A percentile compares a stretch with the other conserved stretches of the same genome.
Evolutionary conservation across 2,888 invertebrate genomes (phyloP).

Genomic region (Perithous albicinctus): DNA sequence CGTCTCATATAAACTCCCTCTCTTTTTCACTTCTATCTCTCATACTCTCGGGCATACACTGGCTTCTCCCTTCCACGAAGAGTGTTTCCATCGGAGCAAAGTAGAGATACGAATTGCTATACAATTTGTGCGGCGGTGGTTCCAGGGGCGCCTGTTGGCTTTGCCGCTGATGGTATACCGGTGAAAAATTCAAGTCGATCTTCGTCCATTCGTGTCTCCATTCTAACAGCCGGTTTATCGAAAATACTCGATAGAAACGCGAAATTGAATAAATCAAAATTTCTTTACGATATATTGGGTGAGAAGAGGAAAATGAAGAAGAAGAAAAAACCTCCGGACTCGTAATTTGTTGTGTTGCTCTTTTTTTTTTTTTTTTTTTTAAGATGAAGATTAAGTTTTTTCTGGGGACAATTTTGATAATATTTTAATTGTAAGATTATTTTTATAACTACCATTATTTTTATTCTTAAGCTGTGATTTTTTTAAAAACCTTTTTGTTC

Average conservation of each 20-base stretch:
- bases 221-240: conserved; percentile 28
- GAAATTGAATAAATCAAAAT: conserved; percentile 1
- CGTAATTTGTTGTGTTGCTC: no score
- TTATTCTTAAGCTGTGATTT: no score
- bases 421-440: neutral
- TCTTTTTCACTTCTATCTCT: conserved; percentile 39
- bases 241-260: conserved; percentile 23
- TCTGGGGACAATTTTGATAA: neutral
- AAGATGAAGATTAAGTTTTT: no score
- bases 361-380: no score
- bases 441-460: neutral
- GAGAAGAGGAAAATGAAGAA: no score
- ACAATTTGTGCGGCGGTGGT: conserved; percentile 53
- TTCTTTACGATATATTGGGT: neutral
- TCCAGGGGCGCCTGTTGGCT: conserved; percentile 35
- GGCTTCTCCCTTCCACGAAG: conserved; percentile 24
- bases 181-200: conserved; percentile 53
- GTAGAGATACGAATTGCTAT: conserved; percentile 61
- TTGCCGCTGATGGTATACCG: conserved; percentile 3
- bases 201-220: conserved; percentile 40
- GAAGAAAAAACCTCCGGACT: no score
- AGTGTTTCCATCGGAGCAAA: conserved; percentile 64
- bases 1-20: neutral
- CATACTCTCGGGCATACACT: conserved; percentile 23
- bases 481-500: no score